These are phyloP conservation scores for Apaloderma vittatum DNA, from an alignment of 2,113 vertebrate genomes.

Conservation along the genomic window DNA sequence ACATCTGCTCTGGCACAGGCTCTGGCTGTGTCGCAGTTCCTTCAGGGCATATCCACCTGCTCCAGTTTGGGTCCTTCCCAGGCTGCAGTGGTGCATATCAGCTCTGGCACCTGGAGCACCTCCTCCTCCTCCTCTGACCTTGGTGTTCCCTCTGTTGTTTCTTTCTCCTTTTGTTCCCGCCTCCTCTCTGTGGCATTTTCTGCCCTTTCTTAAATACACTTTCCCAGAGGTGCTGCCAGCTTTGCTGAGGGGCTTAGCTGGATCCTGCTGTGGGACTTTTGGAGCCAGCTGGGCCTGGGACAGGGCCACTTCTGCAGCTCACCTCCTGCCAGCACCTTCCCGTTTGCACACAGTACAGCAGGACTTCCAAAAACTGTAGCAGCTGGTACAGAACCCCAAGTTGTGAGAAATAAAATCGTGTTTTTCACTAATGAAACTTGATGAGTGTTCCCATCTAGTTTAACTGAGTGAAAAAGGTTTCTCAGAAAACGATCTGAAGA, in stretches of 20 bases:
- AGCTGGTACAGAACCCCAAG: background rate
- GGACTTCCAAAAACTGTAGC: background rate
- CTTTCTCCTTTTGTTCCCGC: background rate
- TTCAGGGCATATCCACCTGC: background rate
- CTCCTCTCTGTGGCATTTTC: background rate
- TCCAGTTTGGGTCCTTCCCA: background rate
- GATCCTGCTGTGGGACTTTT: background rate
- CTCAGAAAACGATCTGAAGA: background rate
- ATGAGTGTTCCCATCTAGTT: background rate
- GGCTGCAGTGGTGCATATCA: background rate
- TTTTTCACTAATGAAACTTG: background rate
- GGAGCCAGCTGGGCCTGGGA: background rate
- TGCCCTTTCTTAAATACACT: accelerated
- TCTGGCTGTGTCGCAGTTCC: background rate
- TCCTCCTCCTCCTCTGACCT: slow-evolving; percentile 10
- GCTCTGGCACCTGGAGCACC: background rate
- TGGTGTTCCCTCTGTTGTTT: background rate
- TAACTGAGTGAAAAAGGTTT: background rate
- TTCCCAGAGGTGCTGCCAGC: background rate
- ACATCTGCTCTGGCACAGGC: background rate
- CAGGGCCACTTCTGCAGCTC: background rate
- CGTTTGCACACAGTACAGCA: accelerated
- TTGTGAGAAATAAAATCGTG: background rate
- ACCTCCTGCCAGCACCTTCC: background rate
- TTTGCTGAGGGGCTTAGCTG: background rate